Evolutionary conservation across 37 sponge, comb jelly and placozoan genomes (phyloP).

Genomic region (Eunapius fragilis): DNA sequence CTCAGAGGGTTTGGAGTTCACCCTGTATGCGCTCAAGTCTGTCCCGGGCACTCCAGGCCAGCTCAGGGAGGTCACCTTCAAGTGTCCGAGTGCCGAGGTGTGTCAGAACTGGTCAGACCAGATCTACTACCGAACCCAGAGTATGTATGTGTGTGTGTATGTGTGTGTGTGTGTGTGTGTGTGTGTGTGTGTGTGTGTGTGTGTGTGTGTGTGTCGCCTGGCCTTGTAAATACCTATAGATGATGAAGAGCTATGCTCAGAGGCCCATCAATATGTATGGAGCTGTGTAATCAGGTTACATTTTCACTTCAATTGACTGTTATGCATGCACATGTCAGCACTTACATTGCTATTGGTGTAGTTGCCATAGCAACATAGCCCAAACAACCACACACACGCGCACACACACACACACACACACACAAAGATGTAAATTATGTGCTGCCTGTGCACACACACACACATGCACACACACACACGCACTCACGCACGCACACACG

Average conservation of each 20-base stretch:
- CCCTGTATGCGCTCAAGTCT: slow-evolving; percentile 52
- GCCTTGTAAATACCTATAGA: no score
- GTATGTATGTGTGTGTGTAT: slow-evolving; percentile 21
- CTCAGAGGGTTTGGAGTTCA: slow-evolving; percentile 14
- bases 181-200: no score
- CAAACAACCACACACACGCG: not conserved
- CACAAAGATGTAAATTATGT: not conserved
- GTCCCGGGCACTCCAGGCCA: slow-evolving; percentile 33
- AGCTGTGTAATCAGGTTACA: no score
- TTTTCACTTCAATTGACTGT: not conserved
- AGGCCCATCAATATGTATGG: no score
- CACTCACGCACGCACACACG: not conserved
- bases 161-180: not conserved
- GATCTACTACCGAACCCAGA: slow-evolving; percentile 54
- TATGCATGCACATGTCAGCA: no score
- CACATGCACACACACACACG: not conserved
- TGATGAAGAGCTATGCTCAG: no score
- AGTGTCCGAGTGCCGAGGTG: slow-evolving; percentile 13
- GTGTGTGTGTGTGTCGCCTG: no score
- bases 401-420: not conserved
- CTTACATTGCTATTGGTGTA: no score
- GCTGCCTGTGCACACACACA: not conserved
- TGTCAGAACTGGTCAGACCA: slow-evolving; percentile 59
- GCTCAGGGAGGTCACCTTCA: slow-evolving; percentile 36
- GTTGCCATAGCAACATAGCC: no score